phyloP scores from a whole-genome alignment of 2,797 vertebrate genomes.

The Lepidocolaptes lacrymiger region DNA sequence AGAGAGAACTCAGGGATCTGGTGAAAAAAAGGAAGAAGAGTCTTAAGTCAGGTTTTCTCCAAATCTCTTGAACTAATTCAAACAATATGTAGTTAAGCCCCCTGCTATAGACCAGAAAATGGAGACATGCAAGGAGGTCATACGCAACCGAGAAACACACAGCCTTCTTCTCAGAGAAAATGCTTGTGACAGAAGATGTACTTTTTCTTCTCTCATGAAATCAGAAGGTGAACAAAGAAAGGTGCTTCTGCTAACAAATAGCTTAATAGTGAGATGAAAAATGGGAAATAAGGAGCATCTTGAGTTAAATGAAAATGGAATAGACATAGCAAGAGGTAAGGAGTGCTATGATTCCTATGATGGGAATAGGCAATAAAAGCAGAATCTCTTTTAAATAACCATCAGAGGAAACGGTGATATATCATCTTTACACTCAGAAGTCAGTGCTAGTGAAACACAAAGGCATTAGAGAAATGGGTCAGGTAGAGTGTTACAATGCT shows the following conservation, averaged over 20 bases:
- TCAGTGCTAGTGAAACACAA: background rate
- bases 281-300: background rate
- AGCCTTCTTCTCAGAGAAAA: background rate
- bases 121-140: background rate
- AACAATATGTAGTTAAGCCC: background rate
- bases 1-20: background rate
- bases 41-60: background rate
- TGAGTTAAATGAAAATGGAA: slow-evolving; percentile 29
- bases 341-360: background rate
- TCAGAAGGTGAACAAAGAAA: background rate
- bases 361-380: slow-evolving; percentile 1
- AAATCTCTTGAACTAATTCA: background rate
- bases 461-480: background rate
- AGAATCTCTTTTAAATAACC: slow-evolving; percentile 20
- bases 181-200: background rate
- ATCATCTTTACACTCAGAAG: background rate
- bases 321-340: background rate
- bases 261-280: background rate
- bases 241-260: background rate
- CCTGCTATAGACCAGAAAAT: background rate
- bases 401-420: background rate
- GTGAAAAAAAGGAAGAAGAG: background rate
- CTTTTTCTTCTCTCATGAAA: background rate
- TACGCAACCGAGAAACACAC: background rate
- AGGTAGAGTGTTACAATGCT: background rate